Base-by-base conservation (phyloP, 2,797 vertebrate species). In the Thalassophryne amazonica region DNA sequence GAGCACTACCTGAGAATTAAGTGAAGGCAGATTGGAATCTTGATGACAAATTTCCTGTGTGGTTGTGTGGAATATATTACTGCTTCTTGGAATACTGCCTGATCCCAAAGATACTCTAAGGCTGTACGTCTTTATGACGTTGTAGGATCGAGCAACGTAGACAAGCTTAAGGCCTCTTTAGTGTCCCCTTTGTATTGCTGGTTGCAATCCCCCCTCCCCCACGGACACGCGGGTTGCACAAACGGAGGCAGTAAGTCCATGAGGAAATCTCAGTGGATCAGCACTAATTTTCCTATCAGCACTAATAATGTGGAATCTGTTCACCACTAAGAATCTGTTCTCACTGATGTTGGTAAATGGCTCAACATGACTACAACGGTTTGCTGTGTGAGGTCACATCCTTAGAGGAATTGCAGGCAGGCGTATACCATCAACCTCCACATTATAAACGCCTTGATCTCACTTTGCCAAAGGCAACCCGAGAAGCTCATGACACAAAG, bases 381-480 rank as follows among this genome's bases (percentile, higher is more conserved):
- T 79, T 76, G 69, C 50, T 83, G 78, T 85, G 84, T 91, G 84
- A 91, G 88, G 87, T 91, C 89, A 92, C 77, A 88, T 90, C 90
- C 89, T 90, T 54, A 48, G 75, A 84, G 71, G 80, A 89, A 90
- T 91, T 84, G 89, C 86, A 87, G 77, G 69, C 88, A 89, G 86
- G 56, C 76, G 64, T 51, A 50, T 76, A 69, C 71, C 77, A 69
- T 58, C 46, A 56, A 62, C 50, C n/a, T 56, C 52, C 49, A 54
- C 53, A 52, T 60, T 74, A n/a, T 78, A 79, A 81, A 80, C 65
- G 65, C 76, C 73, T 67, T 84, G 85, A 88, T 86, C 73, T 89
- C 72, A 80, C 60, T 61, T 70, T 19, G 76, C 87, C 76, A 57
- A 52, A 33, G 78, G 83, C 81, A 39, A 54, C 32, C 45, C 65